Percentiles rank a stretch among this genome's conserved stretches.
These are phyloP conservation scores for Mechanitis mazaeus DNA, from an alignment of 2,888 invertebrate genomes.

Conservation along the genomic window DNA sequence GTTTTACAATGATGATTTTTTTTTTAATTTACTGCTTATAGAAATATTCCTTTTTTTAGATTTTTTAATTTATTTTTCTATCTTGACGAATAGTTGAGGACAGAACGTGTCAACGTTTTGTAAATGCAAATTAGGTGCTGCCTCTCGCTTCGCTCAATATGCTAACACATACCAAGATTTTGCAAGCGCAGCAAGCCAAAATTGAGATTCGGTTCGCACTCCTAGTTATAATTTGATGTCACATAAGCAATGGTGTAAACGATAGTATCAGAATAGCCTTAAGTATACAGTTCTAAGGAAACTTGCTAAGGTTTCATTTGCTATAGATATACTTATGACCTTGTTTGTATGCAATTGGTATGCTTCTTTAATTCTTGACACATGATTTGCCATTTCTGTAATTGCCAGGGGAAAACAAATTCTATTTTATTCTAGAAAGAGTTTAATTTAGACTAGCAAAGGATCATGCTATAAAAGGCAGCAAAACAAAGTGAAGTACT, in stretches of 20 bases:
- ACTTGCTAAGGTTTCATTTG: conserved; percentile 19
- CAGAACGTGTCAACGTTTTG: too few relatives aligned
- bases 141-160: too few relatives aligned
- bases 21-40: too few relatives aligned
- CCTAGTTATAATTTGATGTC: too few relatives aligned
- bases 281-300: conserved; percentile 15
- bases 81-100: too few relatives aligned
- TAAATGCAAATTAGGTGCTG: too few relatives aligned
- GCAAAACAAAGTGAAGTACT: neutral
- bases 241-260: conserved; percentile 10
- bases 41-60: too few relatives aligned
- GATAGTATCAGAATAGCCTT: conserved; percentile 14
- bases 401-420: conserved; percentile 3
- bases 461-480: neutral
- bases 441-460: neutral
- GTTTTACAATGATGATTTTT: too few relatives aligned
- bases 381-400: neutral
- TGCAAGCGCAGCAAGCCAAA: too few relatives aligned
- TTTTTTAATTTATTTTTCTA: too few relatives aligned
- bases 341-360: conserved; percentile 15
- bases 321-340: conserved; percentile 17
- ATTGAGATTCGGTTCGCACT: too few relatives aligned
- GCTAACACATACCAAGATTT: too few relatives aligned
- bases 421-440: neutral
- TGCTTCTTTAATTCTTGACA: conserved; percentile 19